A percentile compares a stretch with the other conserved stretches of the same genome.
Evolutionary conservation across 2,113 vertebrate genomes (phyloP).

Genomic region (Cervus canadensis): DNA sequence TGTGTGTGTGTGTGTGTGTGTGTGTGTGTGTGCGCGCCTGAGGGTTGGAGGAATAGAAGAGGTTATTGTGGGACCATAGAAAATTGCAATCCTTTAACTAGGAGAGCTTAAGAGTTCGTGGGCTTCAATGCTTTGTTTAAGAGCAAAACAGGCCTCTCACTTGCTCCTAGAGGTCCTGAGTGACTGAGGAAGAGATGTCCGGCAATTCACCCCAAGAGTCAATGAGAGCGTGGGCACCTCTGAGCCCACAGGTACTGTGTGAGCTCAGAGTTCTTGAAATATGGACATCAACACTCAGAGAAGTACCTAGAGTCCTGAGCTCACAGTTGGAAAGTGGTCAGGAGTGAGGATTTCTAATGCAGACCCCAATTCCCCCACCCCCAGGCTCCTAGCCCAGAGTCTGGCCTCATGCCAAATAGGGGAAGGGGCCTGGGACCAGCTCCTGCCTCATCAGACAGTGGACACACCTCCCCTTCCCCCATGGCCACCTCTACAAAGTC

Average conservation of each 20-base stretch:
- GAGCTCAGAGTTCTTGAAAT: not conserved
- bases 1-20: no score
- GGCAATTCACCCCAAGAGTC: not conserved
- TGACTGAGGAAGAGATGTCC: not conserved
- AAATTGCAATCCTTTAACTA: not conserved
- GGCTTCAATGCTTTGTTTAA: not conserved
- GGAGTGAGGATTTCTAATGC: not conserved
- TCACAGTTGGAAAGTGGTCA: not conserved
- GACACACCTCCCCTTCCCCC: not conserved
- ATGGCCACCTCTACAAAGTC: not conserved
- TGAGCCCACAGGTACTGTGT: not conserved
- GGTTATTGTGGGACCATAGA: not conserved
- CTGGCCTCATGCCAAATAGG: not conserved
- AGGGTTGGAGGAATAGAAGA: not conserved
- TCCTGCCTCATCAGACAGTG: accelerated
- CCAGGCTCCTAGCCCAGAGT: not conserved
- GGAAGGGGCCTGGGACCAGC: accelerated
- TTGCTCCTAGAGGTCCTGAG: not conserved
- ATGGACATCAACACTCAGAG: not conserved
- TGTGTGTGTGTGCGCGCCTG: not conserved
- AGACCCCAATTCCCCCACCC: no score
- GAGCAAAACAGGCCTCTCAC: not conserved
- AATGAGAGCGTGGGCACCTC: not conserved
- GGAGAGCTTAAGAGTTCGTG: not conserved
- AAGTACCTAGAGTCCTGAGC: not conserved